Percentiles rank a stretch among this genome's conserved stretches.
phyloP scores from a whole-genome alignment of 2,797 vertebrate genomes.

The Pelodytes ibericus region DNA sequence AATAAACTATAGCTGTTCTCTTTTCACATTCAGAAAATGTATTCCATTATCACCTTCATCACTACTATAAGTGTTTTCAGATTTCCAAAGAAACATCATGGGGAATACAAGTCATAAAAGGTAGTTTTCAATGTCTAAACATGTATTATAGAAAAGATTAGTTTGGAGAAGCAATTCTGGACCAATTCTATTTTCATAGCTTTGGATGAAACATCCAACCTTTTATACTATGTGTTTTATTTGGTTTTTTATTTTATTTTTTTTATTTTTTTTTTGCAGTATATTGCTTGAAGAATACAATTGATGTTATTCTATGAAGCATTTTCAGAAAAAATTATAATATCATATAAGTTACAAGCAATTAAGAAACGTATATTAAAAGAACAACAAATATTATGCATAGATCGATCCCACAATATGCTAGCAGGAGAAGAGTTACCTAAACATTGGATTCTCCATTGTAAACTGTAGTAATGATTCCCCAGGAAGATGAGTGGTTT shows the following conservation, averaged over 20 bases:
- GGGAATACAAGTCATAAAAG: constrained; percentile 47
- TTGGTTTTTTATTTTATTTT: constrained; percentile 20
- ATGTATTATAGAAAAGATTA: constrained; percentile 54
- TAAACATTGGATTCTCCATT: no score
- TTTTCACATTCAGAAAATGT: constrained; percentile 54
- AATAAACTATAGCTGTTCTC: constrained; percentile 23
- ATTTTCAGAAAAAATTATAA: no score
- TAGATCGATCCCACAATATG: no score
- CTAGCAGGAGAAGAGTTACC: no score
- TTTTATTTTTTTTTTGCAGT: no score
- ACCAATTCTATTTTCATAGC: constrained; percentile 51
- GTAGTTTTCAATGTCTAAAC: constrained; percentile 55
- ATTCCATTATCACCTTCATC: constrained; percentile 55
- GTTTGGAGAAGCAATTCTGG: constrained; percentile 50
- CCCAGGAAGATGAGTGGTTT: no score
- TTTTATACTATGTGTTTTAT: constrained; percentile 46
- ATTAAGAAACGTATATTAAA: no score
- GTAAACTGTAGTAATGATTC: no score
- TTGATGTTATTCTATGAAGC: no score
- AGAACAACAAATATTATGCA: no score
- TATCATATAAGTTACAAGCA: no score
- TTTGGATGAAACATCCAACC: constrained; percentile 33
- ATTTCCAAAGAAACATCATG: constrained; percentile 50
- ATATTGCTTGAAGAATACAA: constrained; percentile 2
- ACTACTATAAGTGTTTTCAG: constrained; percentile 51